Conservation (phyloP, 1,140 invertebrate genomes). For the Danaus plexippus region DNA sequence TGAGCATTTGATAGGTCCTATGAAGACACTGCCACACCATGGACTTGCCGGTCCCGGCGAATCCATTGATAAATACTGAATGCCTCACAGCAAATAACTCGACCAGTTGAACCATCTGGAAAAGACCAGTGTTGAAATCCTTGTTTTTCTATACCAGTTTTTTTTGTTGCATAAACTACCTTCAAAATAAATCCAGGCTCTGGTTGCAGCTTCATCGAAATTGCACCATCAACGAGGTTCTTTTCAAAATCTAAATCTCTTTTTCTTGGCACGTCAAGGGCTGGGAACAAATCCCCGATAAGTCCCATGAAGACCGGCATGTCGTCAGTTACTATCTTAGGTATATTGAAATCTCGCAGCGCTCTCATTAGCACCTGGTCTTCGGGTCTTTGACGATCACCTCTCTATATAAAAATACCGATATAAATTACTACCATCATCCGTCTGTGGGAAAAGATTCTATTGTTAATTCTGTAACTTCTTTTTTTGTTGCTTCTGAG, state of each 20-base stretch:
- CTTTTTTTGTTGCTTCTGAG: too few relatives aligned
- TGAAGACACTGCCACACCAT: slow-evolving; percentile 93
- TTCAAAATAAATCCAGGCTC: slow-evolving; percentile 92
- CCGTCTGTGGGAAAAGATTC: too few relatives aligned
- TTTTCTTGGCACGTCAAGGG: slow-evolving; percentile 89
- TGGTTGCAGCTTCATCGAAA: slow-evolving; percentile 90
- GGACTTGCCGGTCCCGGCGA: slow-evolving; percentile 94
- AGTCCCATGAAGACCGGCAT: slow-evolving; percentile 92
- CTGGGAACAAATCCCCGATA: slow-evolving; percentile 91
- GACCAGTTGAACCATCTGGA: slow-evolving; percentile 88
- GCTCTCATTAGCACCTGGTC: slow-evolving; percentile 89
- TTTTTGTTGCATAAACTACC: slow-evolving; percentile 43
- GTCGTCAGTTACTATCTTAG: slow-evolving; percentile 94
- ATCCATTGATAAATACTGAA: slow-evolving; percentile 94
- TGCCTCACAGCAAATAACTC: slow-evolving; percentile 94
- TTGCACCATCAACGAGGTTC: slow-evolving; percentile 80
- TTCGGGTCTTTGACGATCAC: slow-evolving; percentile 79
- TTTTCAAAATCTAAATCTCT: slow-evolving; percentile 89
- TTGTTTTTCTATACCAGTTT: too few relatives aligned
- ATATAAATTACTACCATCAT: too few relatives aligned
- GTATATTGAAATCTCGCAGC: slow-evolving; percentile 92
- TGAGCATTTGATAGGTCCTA: slow-evolving; percentile 82
- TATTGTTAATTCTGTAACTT: too few relatives aligned
- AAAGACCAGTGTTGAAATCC: not conserved
- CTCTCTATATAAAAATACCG: slow-evolving; percentile 56